Percentiles rank a stretch among this genome's conserved stretches.
Evolutionary conservation across 2,888 invertebrate genomes (phyloP).

Genomic region (Andrena flavipes): DNA sequence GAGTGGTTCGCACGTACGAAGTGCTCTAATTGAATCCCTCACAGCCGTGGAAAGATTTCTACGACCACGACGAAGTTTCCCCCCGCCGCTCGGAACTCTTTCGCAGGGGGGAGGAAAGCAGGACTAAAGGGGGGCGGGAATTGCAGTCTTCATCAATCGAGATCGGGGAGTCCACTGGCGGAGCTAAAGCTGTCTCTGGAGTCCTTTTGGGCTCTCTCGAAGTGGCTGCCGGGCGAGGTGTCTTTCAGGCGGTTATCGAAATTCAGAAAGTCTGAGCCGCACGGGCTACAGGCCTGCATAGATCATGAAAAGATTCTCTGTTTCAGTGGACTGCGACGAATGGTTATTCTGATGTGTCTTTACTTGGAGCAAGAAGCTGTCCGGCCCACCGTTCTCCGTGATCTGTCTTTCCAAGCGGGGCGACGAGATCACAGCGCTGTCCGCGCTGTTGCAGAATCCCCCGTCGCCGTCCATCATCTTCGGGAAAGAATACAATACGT

Average conservation of each 20-base stretch:
- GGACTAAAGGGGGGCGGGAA: not conserved
- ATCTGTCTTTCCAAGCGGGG: conserved; percentile 60
- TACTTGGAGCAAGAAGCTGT: conserved; percentile 71
- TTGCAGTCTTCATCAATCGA: conserved; percentile 71
- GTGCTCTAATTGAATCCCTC: conserved; percentile 35
- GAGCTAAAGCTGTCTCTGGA: conserved; percentile 67
- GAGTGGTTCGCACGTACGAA: conserved; percentile 20
- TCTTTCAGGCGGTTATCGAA: conserved; percentile 74
- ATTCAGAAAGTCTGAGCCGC: conserved; percentile 74
- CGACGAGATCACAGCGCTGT: conserved; percentile 61
- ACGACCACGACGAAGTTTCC: conserved; percentile 24
- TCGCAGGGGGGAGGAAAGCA: not conserved
- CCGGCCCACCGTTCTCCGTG: conserved; percentile 55
- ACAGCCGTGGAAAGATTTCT: conserved; percentile 13
- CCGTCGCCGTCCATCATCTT: conserved; percentile 63
- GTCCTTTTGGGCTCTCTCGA: conserved; percentile 71
- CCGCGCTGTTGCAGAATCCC: conserved; percentile 53
- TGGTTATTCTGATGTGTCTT: conserved; percentile 44
- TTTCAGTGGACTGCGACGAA: conserved; percentile 28
- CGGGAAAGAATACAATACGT: not conserved
- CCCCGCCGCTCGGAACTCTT: conserved; percentile 15
- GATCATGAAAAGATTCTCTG: conserved; percentile 51
- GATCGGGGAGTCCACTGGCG: conserved; percentile 72
- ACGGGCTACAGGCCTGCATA: conserved; percentile 74
- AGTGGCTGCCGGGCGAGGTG: conserved; percentile 62